Conservation (phyloP, 2,113 vertebrate species). For the Melozone crissalis region DNA sequence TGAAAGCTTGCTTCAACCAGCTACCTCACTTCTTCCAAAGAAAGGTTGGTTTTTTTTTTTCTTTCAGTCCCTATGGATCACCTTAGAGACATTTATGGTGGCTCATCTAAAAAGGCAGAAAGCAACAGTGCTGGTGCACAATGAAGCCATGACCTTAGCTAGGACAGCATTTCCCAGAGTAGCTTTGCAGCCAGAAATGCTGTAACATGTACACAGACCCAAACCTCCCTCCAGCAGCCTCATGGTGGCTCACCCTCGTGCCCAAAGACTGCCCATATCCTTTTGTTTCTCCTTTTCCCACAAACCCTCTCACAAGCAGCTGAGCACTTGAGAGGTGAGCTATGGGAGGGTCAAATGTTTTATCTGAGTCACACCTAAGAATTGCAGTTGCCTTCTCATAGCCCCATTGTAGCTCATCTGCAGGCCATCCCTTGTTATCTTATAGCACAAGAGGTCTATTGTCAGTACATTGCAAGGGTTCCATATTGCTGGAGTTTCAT, state of each 20-base stretch:
- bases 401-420: background rate
- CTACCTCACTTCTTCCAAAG: background rate
- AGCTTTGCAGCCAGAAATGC: background rate
- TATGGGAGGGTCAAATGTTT: background rate
- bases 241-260: accelerated
- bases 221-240: background rate
- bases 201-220: accelerated
- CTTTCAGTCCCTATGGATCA: background rate
- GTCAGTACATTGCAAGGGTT: too few relatives aligned
- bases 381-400: background rate
- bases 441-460: too few relatives aligned
- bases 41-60: background rate
- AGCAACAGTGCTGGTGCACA: background rate
- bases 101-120: background rate
- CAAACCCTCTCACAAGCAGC: background rate
- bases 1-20: background rate
- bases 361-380: background rate
- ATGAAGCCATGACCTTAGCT: accelerated
- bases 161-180: background rate
- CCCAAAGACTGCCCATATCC: background rate
- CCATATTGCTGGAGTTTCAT: too few relatives aligned
- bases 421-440: background rate
- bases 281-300: background rate
- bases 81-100: accelerated
- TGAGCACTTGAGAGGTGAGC: background rate